These are phyloP conservation scores for Thelaira solivaga DNA, from an alignment of 2,888 invertebrate genomes.

Conservation along the genomic window DNA sequence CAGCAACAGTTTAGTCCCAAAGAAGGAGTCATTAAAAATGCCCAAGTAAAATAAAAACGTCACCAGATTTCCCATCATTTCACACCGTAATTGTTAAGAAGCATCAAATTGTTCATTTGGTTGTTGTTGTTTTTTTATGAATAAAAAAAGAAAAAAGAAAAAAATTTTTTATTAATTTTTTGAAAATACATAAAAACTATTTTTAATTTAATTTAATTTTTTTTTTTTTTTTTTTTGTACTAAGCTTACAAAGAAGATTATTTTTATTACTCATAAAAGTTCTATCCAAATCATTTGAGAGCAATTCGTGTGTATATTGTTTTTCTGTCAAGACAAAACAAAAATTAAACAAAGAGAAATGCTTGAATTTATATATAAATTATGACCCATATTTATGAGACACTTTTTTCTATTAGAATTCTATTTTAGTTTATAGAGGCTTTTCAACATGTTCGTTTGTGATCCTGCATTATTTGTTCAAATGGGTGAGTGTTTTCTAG, in stretches of 20 bases:
- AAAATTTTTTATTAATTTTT: constrained; percentile 9
- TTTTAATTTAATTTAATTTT: constrained; percentile 53
- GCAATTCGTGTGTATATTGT: neutral
- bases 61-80: constrained; percentile 47
- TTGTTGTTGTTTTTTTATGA: no score
- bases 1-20: neutral
- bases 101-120: neutral
- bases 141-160: constrained; percentile 3
- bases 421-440: neutral
- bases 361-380: constrained; percentile 57
- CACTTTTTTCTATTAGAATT: constrained; percentile 1
- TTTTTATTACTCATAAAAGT: neutral
- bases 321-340: neutral
- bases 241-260: constrained; percentile 50
- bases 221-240: no score
- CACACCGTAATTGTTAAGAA: constrained; percentile 25
- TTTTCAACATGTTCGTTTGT: constrained; percentile 2
- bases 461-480: neutral
- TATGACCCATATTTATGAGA: constrained; percentile 56
- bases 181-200: constrained; percentile 17
- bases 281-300: neutral
- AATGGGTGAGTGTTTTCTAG: no score
- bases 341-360: neutral
- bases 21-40: constrained; percentile 26
- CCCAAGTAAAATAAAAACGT: neutral